Base-by-base conservation (phyloP, 2,888 invertebrate species). In the Monochamus alternatus region DNA sequence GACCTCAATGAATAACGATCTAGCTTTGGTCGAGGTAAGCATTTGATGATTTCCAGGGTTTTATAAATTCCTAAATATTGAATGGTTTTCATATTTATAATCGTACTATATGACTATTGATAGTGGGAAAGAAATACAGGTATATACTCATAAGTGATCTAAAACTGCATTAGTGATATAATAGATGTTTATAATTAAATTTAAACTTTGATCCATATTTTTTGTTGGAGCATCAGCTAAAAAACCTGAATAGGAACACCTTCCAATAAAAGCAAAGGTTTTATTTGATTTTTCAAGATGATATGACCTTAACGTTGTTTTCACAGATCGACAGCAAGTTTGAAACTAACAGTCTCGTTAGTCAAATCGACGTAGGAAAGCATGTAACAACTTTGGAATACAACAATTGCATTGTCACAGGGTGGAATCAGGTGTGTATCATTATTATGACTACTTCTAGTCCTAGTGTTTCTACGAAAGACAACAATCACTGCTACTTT, bases 1-100 rank as follows among this genome's bases (percentile, higher is more conserved):
- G n/a, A 38, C 14, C 8, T 68, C 68, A 5, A 63, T 75, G 73
- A 73, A 74, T 10, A 75, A 76, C 68, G 67, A 80, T 71, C 70
- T 80, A 64, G 78, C 80, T 60, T 30, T 77, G 9, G 30, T 80
- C 64, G 60, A 76, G 67, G 80, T 79, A 12, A 60, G 75, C 71
- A 58, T 12, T 62, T 60, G n/a, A 67, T 31, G 5, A 38, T 38
- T 2, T 7, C 2, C 38, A 38, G 2, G 2, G 22, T 22, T 22
- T 22, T 22, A 22, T 22, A 22, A 22, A 22, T 22, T 0, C 38
- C 7, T 38, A 38, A 4, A 38, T 5, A 38, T 5, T 38, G 38
- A 2, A 38, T 38, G 38, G 4, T 38, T 38, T 38, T 38, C 38
- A 7, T 5, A 38, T 7, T 38, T 38, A 38, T 38, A 5, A 38